Percentiles rank a stretch among this genome's conserved stretches.
phyloP scores from a whole-genome alignment of 2,888 invertebrate genomes.

The Chrysodeixis includens region DNA sequence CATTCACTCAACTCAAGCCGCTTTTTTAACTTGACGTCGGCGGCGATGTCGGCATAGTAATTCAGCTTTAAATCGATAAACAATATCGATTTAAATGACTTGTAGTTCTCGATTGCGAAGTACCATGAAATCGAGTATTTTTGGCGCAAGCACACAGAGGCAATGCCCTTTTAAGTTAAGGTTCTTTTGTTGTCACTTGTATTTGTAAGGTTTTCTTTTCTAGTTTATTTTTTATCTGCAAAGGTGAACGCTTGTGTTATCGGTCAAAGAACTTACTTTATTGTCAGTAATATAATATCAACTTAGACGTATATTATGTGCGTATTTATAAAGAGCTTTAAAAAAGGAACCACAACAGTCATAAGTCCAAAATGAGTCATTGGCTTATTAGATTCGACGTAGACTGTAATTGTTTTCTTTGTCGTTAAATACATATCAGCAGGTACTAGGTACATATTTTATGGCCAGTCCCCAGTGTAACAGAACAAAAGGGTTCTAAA shows the following conservation, averaged over 20 bases:
- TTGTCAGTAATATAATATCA: neutral
- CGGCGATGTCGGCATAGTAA: conserved; percentile 11
- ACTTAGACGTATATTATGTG: no score
- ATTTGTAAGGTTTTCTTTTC: neutral
- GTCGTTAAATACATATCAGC: neutral
- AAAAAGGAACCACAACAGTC: no score
- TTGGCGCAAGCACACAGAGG: conserved; percentile 15
- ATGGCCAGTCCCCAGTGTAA: neutral
- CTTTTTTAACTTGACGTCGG: neutral
- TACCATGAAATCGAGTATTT: conserved; percentile 31
- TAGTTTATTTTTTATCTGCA: conserved; percentile 5
- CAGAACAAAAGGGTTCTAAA: neutral
- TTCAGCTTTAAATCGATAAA: conserved; percentile 15
- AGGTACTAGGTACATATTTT: neutral
- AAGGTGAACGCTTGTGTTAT: conserved; percentile 35
- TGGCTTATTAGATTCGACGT: no score
- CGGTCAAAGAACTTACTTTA: conserved; percentile 35
- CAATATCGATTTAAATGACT: neutral
- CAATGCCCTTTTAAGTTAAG: conserved; percentile 33
- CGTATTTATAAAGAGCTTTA: no score
- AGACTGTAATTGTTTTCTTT: no score
- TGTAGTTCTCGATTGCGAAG: conserved; percentile 8
- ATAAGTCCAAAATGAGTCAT: no score
- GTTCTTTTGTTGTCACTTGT: conserved; percentile 10
- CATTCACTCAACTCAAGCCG: neutral